Evolutionary conservation across 2,113 vertebrate genomes (phyloP), one percentile per base, ranked within the genome.

Genomic region (Brachyhypopomus occidentalis): DNA sequence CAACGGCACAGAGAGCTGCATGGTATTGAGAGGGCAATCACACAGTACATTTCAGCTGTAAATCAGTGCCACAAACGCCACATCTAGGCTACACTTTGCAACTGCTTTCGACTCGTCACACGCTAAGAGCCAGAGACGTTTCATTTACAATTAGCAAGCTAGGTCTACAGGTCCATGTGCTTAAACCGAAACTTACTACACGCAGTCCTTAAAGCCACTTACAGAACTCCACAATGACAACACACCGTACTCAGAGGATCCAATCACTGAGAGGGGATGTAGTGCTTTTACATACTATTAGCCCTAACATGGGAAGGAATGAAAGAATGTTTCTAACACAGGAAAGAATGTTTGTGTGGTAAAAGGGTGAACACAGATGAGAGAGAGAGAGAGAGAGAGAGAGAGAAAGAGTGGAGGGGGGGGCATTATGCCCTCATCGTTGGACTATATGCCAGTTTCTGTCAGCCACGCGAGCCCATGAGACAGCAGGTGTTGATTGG

Each of bases 401-500:
- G 1, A n/a, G 81, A 73, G 38, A 70, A 67, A 62, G 41, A 70
- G 67, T 34, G 14, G 19, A 30, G 25, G 63, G 41, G 41, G 22
- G 38, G 3, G 9, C 11, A 75, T 73, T 74, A 60, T 63, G 38
- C 79, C 71, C 20, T 78, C 23, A 58, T 22, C 74, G 80, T 86
- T 84, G 59, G 67, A 79, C 70, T 85, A 85, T 70, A 80, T 75
- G 77, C 77, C 59, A 34, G 78, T 72, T 79, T 80, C 72, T 52
- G 60, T 77, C 72, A 83, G 84, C 67, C 77, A 63, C 25, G 52
- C 38, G 55, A 52, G 70, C 82, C 73, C 83, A 48, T 89, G 90
- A 83, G 83, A 27, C 72, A 89, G 88, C 85, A 89, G 89, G 90
- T 92, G 94, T 93, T 91, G 85, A 94, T 90, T 91, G 90, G 89